A percentile compares a stretch with the other conserved stretches of the same genome.
phyloP scores from a whole-genome alignment of 2,888 invertebrate species.

The Sepiola atlantica region DNA sequence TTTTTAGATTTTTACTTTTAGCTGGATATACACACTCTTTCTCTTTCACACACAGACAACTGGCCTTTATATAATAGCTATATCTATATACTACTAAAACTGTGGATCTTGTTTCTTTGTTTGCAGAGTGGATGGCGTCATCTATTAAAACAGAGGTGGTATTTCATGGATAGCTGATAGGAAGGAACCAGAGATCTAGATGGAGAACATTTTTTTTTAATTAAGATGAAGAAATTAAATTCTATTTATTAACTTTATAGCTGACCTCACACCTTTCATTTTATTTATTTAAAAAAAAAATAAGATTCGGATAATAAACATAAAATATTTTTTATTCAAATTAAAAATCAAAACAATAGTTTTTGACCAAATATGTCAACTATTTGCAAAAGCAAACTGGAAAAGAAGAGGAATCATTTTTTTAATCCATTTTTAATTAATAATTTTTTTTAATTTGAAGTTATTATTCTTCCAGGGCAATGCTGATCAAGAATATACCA shows the following conservation, averaged over 20 bases:
- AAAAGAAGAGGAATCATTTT: neutral
- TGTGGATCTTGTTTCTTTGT: no score
- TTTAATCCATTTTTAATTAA: neutral
- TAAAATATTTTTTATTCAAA: neutral
- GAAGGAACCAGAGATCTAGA: neutral
- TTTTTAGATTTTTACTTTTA: no score
- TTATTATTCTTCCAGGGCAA: no score
- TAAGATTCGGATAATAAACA: neutral
- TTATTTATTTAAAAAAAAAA: neutral
- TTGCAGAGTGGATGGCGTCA: no score
- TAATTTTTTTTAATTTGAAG: neutral
- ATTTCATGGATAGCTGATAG: no score
- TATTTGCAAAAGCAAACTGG: neutral
- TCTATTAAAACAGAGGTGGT: no score
- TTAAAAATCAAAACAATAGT: no score
- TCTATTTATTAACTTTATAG: neutral
- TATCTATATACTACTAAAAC: no score
- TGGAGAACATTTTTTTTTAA: neutral
- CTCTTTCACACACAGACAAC: no score
- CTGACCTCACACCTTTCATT: neutral
- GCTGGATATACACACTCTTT: no score
- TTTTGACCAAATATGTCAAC: neutral
- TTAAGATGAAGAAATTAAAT: neutral
- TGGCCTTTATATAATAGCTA: no score
- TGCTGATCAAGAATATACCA: no score